Conservation (phyloP, 2,797 vertebrate species). For the Protonibea diacanthus region DNA sequence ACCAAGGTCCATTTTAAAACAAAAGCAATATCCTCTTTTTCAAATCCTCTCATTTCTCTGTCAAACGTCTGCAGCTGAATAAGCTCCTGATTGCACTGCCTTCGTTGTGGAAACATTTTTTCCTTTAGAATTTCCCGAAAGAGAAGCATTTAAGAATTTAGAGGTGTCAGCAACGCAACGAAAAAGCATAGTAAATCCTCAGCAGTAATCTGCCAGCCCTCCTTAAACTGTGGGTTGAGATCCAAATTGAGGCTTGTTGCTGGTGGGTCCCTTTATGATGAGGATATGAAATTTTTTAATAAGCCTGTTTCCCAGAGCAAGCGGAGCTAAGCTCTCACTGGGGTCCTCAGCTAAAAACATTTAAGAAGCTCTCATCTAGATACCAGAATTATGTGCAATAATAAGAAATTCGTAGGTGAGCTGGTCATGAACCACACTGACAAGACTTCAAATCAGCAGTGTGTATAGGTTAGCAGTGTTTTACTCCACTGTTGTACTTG, state of each 20-base stretch:
- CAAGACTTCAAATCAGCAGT: too few species aligned
- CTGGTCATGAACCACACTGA: conserved; percentile 8
- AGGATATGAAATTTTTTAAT: conserved; percentile 69
- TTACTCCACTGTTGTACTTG: too few species aligned
- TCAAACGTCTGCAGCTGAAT: conserved; percentile 24
- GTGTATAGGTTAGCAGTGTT: too few species aligned
- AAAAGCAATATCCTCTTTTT: neutral
- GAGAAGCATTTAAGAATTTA: conserved; percentile 29
- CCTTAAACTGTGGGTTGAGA: conserved; percentile 43
- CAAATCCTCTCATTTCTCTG: conserved; percentile 9
- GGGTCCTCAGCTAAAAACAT: conserved; percentile 56
- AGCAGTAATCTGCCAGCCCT: conserved; percentile 32
- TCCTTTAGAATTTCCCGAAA: conserved; percentile 35
- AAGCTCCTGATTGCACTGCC: conserved; percentile 6
- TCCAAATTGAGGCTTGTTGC: conserved; percentile 52
- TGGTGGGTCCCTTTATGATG: conserved; percentile 70
- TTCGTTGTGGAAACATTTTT: conserved; percentile 21
- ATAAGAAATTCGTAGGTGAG: conserved; percentile 29
- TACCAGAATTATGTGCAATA: conserved; percentile 32
- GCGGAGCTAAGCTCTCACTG: conserved; percentile 62
- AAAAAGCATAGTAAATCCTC: conserved; percentile 42
- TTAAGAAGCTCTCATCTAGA: conserved; percentile 47
- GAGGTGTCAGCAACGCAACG: conserved; percentile 33
- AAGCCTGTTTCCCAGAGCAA: conserved; percentile 62
- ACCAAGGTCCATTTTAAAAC: conserved; percentile 19